Percentiles rank a stretch among this genome's conserved stretches.
Conservation (phyloP, 2,797 vertebrate species). For the Selene dorsalis region DNA sequence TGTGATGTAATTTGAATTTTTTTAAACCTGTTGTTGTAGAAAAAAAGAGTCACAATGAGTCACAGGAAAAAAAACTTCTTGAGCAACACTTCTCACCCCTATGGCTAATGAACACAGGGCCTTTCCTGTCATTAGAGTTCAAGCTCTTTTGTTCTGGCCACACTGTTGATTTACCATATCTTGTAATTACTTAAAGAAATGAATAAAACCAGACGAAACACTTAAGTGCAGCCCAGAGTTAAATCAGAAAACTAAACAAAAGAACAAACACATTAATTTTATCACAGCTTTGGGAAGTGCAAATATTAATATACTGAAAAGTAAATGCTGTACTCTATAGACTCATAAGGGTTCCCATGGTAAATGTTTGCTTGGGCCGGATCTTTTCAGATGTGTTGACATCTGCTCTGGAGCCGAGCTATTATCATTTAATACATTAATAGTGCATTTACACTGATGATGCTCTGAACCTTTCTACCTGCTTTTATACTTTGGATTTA, state of each 20-base stretch:
- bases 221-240: background rate
- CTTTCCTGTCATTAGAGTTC: background rate
- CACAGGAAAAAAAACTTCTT: background rate
- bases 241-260: background rate
- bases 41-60: conserved; percentile 31
- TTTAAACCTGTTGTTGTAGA: background rate
- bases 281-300: conserved; percentile 3
- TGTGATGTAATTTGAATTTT: background rate
- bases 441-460: background rate
- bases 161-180: background rate
- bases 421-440: background rate
- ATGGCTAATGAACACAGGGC: background rate
- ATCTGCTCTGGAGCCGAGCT: conserved; percentile 1
- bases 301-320: conserved; percentile 16
- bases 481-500: background rate
- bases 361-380: conserved; percentile 5
- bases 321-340: background rate
- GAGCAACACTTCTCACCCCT: conserved; percentile 6
- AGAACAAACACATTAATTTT: conserved; percentile 47
- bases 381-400: conserved; percentile 6
- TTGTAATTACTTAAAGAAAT: background rate
- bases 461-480: background rate
- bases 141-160: conserved; percentile 3
- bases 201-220: conserved; percentile 31
- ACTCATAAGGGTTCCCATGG: conserved; percentile 1